Base-by-base conservation (phyloP, 1,140 invertebrate species). In the Spodoptera litura region DNA sequence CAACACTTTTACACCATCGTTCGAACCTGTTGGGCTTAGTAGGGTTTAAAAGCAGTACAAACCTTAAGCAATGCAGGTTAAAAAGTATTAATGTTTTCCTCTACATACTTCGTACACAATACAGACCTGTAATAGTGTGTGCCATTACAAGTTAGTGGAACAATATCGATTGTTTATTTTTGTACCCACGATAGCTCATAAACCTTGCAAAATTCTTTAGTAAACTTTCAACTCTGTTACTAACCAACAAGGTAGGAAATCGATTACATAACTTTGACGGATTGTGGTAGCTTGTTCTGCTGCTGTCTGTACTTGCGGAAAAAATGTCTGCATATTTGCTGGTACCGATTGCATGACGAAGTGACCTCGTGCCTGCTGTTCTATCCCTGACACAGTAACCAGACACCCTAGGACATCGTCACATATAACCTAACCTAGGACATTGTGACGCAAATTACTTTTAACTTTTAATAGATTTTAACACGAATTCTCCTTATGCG, bases 311-410 rank as follows among this genome's bases (percentile, higher is more conserved):
- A 70, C 49, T 53, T 70, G 49, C 49, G 66, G 66, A 53, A 70
- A 66, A 53, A 70, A 53, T 68, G 27, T 53, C 49, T 70, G 66
- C 66, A 70, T 70, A 70, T 70, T 53, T 27, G 38, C 62, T 66
- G 62, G n/a, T 66, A 53, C 44, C 49, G 25, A 70, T 70, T 70
- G 66, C 66, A 70, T 70, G 66, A 49, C 13, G 52, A 12, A n/a
- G 25, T 70, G 66, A 27, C 66, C 66, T 70, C 66, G 66, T 5
- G 12, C 4, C 6, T 44, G 3, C 49, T 70, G 4, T 8, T 38
- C 35, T 53, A 70, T 70, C 66, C 66, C 66, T 70, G 66, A 70
- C 66, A 70, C 66, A 70, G 66, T 70, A 31, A 70, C 66, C 64
- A 70, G 49, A 53, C 20, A 53, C 10, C 66, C 44, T 68, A 70